A percentile compares a stretch with the other conserved stretches of the same genome.
phyloP scores from a whole-genome alignment of 23 tunicate species.

The Clavelina lepadiformis region DNA sequence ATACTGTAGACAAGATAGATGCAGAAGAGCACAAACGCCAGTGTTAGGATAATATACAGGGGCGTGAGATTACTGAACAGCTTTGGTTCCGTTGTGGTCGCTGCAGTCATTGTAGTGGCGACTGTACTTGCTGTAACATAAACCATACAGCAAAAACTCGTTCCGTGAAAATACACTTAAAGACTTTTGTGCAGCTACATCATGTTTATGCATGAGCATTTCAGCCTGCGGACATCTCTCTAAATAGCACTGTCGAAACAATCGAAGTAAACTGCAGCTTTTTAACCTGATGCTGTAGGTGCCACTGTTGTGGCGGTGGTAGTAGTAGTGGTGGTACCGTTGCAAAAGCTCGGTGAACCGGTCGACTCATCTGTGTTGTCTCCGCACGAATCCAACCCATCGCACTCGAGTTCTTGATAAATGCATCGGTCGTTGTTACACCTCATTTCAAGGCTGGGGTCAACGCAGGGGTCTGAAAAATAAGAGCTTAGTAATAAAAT shows the following conservation, averaged over 20 bases:
- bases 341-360: constrained; percentile 55
- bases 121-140: too few relatives aligned
- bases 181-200: too few relatives aligned
- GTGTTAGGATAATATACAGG: constrained; percentile 55
- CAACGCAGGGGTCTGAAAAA: constrained; percentile 57
- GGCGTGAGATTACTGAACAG: constrained; percentile 60
- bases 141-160: too few relatives aligned
- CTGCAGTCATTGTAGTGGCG: constrained; percentile 6
- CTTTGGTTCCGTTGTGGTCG: too few relatives aligned
- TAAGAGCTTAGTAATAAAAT: not conserved
- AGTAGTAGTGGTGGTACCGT: constrained; percentile 19
- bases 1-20: constrained; percentile 63
- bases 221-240: too few relatives aligned
- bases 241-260: too few relatives aligned
- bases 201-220: too few relatives aligned
- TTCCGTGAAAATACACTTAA: too few relatives aligned
- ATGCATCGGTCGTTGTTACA: constrained; percentile 74
- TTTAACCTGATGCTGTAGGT: too few relatives aligned
- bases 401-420: constrained; percentile 56
- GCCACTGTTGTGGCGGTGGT: not conserved
- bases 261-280: too few relatives aligned
- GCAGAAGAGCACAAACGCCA: constrained; percentile 48
- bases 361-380: constrained; percentile 76
- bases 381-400: constrained; percentile 80
- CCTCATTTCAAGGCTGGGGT: constrained; percentile 26